Percentiles rank a stretch among this genome's conserved stretches.
phyloP scores from a whole-genome alignment of 2,113 vertebrate genomes.

The Heliornis fulica region DNA sequence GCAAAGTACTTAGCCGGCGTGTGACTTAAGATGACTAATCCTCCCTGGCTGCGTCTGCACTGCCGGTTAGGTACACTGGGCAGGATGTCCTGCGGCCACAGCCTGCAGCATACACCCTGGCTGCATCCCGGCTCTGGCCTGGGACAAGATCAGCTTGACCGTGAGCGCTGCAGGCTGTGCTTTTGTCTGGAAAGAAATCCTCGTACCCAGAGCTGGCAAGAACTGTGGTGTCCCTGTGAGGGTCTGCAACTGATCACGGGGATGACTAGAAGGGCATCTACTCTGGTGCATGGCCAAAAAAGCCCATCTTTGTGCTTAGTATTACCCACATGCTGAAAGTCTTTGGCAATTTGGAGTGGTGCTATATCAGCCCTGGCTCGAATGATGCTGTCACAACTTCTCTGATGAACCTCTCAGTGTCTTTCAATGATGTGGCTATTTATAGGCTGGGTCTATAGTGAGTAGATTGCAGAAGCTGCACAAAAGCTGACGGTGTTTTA shows the following conservation, averaged over 20 bases:
- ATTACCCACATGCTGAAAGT: neutral
- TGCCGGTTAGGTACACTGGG: neutral
- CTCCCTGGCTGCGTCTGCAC: neutral
- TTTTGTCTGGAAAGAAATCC: neutral
- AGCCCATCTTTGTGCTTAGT: neutral
- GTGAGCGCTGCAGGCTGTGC: accelerated
- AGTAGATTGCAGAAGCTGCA: constrained; percentile 21
- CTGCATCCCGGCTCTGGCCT: neutral
- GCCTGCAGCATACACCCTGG: neutral
- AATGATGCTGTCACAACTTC: neutral
- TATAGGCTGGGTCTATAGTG: neutral
- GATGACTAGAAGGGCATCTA: neutral
- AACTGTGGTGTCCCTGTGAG: neutral
- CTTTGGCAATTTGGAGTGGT: neutral
- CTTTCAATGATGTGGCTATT: constrained; percentile 21
- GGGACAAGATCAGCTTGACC: neutral
- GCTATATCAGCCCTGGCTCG: neutral
- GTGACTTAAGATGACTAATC: constrained; percentile 5
- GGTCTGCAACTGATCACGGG: neutral
- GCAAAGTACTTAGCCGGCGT: neutral
- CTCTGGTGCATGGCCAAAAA: neutral
- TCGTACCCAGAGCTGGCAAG: neutral
- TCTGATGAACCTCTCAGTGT: constrained; percentile 19
- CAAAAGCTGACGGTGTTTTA: constrained; percentile 17
- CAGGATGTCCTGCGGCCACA: neutral